These are phyloP conservation scores for Hyles vespertilio DNA, from an alignment of 1,140 invertebrate genomes.

Conservation along the genomic window DNA sequence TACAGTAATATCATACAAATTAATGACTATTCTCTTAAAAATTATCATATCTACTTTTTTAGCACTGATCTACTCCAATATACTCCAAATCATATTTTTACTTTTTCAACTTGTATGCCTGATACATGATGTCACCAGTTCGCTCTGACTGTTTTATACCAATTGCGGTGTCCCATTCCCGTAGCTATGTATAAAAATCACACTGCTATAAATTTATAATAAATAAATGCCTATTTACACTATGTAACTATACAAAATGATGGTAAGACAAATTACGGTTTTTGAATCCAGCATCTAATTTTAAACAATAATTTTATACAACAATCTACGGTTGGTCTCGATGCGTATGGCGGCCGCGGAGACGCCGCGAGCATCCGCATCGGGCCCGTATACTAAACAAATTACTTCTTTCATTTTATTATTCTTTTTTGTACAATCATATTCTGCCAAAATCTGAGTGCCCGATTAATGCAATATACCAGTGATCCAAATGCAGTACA, in stretches of 20 bases:
- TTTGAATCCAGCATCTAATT: constrained; percentile 67
- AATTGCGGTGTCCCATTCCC: constrained; percentile 54
- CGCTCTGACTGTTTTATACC: constrained; percentile 48
- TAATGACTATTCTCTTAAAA: constrained; percentile 76
- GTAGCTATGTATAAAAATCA: constrained; percentile 72
- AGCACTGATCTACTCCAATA: constrained; percentile 72
- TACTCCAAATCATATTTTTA: constrained; percentile 56
- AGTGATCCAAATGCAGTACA: constrained; percentile 64
- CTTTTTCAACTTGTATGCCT: constrained; percentile 52
- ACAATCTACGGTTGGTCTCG: constrained; percentile 43
- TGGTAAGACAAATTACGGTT: constrained; percentile 69
- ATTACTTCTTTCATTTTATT: constrained; percentile 59
- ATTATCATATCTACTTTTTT: constrained; percentile 69
- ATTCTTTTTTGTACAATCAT: constrained; percentile 70
- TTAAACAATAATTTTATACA: constrained; percentile 59
- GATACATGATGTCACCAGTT: constrained; percentile 49
- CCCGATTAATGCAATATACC: constrained; percentile 60
- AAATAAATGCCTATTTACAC: constrained; percentile 76
- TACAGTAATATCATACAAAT: constrained; percentile 76
- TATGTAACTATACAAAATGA: constrained; percentile 75
- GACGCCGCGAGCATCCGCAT: constrained; percentile 17
- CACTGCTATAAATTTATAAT: constrained; percentile 74
- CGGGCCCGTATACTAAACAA: constrained; percentile 43
- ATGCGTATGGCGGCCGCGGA: constrained; percentile 11
- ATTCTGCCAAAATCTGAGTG: constrained; percentile 65